Evolutionary conservation across 2,888 invertebrate genomes (phyloP).

Genomic region (Electrophaes corylata): DNA sequence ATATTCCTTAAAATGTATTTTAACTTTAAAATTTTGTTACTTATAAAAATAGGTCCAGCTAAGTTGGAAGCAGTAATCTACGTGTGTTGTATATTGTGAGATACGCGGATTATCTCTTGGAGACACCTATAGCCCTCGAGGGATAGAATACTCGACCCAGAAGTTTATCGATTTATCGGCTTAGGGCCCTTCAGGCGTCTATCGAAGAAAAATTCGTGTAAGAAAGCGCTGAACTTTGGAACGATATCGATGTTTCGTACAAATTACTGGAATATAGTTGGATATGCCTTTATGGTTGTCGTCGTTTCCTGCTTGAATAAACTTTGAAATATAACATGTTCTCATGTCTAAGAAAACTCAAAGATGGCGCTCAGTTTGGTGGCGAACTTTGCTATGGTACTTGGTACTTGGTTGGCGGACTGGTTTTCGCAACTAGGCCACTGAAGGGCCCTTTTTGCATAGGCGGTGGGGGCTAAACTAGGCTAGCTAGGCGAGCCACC

Average conservation of each 20-base stretch:
- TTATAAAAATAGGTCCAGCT: no score
- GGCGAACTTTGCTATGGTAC: no score
- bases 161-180: slow-evolving; percentile 48
- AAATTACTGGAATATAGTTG: background rate
- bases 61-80: background rate
- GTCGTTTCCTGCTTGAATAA: background rate
- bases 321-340: background rate
- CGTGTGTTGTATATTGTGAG: background rate
- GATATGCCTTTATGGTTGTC: background rate
- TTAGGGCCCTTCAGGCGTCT: slow-evolving; percentile 26
- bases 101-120: slow-evolving; percentile 11
- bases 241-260: slow-evolving; percentile 2
- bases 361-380: no score
- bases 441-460: no score
- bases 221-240: slow-evolving; percentile 1
- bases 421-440: no score
- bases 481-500: no score
- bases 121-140: slow-evolving; percentile 31
- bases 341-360: no score
- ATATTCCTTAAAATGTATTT: no score
- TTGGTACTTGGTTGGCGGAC: no score
- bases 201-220: slow-evolving; percentile 7
- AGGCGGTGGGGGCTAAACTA: no score
- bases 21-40: no score
- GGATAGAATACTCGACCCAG: slow-evolving; percentile 40